A percentile compares a stretch with the other conserved stretches of the same genome.
Conservation (phyloP, 2,113 vertebrate genomes). For the Macquaria australasica region DNA sequence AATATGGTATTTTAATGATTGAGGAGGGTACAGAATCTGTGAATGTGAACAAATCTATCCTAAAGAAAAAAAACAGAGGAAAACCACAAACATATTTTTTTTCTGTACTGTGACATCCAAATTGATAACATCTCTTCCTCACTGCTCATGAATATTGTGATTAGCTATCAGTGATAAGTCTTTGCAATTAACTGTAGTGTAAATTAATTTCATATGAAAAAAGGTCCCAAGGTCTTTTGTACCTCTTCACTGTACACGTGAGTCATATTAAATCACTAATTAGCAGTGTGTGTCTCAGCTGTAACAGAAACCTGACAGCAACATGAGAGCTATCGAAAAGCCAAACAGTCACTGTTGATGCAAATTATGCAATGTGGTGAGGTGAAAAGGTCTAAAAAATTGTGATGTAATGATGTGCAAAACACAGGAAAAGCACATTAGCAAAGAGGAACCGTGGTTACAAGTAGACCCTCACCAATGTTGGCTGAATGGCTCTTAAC, state of each 20-base stretch:
- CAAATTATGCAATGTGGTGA: not conserved
- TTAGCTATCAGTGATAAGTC: not conserved
- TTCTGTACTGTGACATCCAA: slow-evolving; percentile 3
- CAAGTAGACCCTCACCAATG: too few species aligned
- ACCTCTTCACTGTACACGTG: not conserved
- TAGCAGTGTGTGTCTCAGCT: not conserved
- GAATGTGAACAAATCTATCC: not conserved
- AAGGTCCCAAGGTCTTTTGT: not conserved
- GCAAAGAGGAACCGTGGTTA: not conserved
- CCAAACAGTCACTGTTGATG: not conserved
- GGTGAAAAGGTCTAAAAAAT: not conserved
- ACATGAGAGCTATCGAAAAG: not conserved
- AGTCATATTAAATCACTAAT: not conserved
- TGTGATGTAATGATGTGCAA: not conserved
- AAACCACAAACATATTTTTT: not conserved
- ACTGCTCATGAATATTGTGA: not conserved
- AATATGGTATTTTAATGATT: not conserved
- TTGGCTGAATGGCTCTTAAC: not conserved
- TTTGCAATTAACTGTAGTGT: not conserved
- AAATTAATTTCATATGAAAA: not conserved
- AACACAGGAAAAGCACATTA: not conserved
- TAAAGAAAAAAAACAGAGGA: not conserved
- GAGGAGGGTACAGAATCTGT: not conserved
- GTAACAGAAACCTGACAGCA: not conserved
- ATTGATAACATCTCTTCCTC: not conserved